Base-by-base conservation (phyloP, 1,140 invertebrate genomes). In the Mylabris phalerata region DNA sequence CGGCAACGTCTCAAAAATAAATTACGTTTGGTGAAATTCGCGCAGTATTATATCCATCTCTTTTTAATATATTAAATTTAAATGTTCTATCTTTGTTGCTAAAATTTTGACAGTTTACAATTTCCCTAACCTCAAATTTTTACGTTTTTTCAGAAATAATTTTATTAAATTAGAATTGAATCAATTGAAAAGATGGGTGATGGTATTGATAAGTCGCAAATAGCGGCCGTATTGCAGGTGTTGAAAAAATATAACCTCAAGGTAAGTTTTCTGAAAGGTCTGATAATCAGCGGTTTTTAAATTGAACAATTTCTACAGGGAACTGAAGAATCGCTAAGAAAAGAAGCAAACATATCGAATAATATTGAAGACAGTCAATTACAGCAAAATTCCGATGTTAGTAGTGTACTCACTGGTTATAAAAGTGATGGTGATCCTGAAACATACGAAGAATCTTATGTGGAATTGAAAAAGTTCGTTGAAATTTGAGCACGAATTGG, bases 401-500 rank as follows among this genome's bases (percentile, higher is more conserved):
- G 83, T 50, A 92, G 85, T 73, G 90, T 92, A 19, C 78, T 94
- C 0, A 86, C 89, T 11, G 85, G 89, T 3, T 92, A 92, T 67
- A 90, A 93, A 73, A 93, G 89, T 71, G 90, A 93, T 74, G 93
- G 92, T 64, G 92, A 97, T 77, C 94, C 94, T 10, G 85, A 89
- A 64, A 82, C 88, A 4, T 97, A 96, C 76, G 89, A 91, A 70
- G 87, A 88, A 73, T 86, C 90, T 13, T 98, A 95, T 69, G 82
- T 83, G 59, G 88, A 90, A 71, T 76, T 97, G 2, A 92, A 92
- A 69, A 85, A 84, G 61, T 97, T 96, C 79, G 86, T 97, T n/a
- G 94, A 97, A 71, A 84, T 96, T 96, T 69, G 95, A 94, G 80
- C 90, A 95, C 78, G 95, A 98, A 78, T 74, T 97, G 41, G 88